A percentile compares a stretch with the other conserved stretches of the same genome.
These are phyloP conservation scores for Arenaria interpres DNA, from an alignment of 2,113 vertebrate species.

Conservation along the genomic window DNA sequence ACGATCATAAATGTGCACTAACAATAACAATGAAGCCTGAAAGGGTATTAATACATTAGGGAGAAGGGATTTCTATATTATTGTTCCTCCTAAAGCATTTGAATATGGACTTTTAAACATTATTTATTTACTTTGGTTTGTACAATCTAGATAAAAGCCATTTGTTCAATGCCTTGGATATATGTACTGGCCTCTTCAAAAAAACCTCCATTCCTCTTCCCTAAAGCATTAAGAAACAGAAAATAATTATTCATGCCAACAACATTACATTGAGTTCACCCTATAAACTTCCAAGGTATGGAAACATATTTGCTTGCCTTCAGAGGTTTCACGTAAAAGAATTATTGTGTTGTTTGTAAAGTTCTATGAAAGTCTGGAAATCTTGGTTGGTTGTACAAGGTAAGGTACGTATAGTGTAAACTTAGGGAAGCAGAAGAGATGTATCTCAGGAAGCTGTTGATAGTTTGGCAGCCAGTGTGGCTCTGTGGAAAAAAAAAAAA, in stretches of 20 bases:
- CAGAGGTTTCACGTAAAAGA: not conserved
- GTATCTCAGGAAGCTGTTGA: not conserved
- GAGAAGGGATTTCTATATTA: not conserved
- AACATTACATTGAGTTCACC: not conserved
- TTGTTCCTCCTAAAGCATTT: not conserved
- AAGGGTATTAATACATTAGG: not conserved
- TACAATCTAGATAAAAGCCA: not conserved
- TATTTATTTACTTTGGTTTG: not conserved
- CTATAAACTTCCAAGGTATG: not conserved
- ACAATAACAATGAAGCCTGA: not conserved
- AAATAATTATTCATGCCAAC: not conserved
- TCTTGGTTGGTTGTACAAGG: not conserved
- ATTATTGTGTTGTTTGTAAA: not conserved
- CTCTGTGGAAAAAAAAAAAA: not conserved
- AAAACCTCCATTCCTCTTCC: not conserved
- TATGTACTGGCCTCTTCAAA: not conserved
- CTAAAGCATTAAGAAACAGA: not conserved
- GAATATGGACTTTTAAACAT: not conserved
- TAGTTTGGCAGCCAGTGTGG: not conserved
- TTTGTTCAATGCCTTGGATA: not conserved
- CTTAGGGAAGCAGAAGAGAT: not conserved
- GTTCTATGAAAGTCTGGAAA: not conserved
- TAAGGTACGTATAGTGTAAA: not conserved
- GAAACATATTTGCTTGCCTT: not conserved
- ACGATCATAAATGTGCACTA: not conserved